Evolutionary conservation across 2,888 invertebrate genomes (phyloP).

Genomic region (Apotomis betuletana): DNA sequence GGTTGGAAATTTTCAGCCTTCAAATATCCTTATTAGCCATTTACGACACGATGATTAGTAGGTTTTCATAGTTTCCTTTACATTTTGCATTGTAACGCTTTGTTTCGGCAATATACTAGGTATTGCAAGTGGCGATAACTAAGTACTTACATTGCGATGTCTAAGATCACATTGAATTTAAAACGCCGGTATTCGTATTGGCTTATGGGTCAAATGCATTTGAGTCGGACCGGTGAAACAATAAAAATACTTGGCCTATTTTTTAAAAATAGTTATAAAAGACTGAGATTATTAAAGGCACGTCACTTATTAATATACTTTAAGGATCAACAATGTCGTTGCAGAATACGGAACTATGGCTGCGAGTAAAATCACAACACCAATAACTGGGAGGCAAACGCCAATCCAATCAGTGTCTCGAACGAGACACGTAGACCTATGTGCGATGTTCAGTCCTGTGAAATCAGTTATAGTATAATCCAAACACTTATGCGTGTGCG

Average conservation of each 20-base stretch:
- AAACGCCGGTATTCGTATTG: background rate
- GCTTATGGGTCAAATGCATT: background rate
- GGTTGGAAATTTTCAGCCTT: too few relatives aligned
- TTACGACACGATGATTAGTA: too few relatives aligned
- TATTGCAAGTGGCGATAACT: too few relatives aligned
- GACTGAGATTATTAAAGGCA: background rate
- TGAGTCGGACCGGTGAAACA: background rate
- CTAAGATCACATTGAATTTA: too few relatives aligned
- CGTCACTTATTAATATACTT: background rate
- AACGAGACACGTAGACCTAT: slow-evolving; percentile 18
- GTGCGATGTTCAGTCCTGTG: slow-evolving; percentile 41
- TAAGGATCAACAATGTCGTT: background rate
- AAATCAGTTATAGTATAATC: slow-evolving; percentile 32
- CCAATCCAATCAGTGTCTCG: slow-evolving; percentile 41
- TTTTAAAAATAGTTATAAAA: background rate
- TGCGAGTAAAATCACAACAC: slow-evolving; percentile 34
- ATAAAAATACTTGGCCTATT: background rate
- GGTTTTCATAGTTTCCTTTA: too few relatives aligned
- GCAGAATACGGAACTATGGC: slow-evolving; percentile 6
- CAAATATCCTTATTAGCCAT: too few relatives aligned
- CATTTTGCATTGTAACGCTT: too few relatives aligned
- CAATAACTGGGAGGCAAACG: slow-evolving; percentile 26
- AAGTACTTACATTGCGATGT: too few relatives aligned
- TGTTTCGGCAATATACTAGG: too few relatives aligned
- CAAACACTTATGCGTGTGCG: slow-evolving; percentile 58